Conservation (phyloP, 2,113 vertebrate genomes). For the Platanista minor region DNA sequence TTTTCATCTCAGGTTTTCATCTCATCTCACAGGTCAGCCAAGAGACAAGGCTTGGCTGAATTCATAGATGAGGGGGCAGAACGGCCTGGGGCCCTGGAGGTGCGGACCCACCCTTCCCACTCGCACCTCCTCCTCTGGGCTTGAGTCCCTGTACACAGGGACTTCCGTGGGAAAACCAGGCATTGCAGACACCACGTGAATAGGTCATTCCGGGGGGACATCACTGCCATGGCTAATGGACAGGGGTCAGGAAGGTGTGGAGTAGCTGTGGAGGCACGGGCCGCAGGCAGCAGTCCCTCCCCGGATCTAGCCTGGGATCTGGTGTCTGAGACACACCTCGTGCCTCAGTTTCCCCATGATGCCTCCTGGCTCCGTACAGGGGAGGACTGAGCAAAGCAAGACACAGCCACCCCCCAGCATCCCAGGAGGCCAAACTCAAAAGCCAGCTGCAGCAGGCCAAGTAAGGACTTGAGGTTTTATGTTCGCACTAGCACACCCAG, state of each 20-base stretch:
- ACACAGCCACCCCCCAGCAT: background rate
- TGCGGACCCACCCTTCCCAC: rapidly evolving
- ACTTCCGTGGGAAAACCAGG: background rate
- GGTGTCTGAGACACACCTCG: background rate
- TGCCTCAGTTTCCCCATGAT: background rate
- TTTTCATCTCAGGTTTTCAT: background rate
- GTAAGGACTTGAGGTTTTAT: background rate
- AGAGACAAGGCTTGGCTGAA: background rate
- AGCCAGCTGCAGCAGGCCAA: background rate
- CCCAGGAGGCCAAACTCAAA: background rate
- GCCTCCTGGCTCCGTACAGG: background rate
- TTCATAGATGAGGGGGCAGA: background rate
- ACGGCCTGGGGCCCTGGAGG: background rate
- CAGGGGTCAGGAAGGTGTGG: background rate
- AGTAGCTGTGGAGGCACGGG: background rate
- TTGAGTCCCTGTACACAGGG: background rate
- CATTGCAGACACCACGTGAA: background rate
- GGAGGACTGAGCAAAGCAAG: background rate
- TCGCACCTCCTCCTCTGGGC: background rate
- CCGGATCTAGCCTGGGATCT: background rate
- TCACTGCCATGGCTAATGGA: background rate
- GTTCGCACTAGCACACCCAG: too few relatives aligned
- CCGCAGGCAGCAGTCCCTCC: background rate
- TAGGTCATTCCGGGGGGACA: background rate
- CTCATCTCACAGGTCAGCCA: background rate